Evolutionary conservation across 2,888 invertebrate species (phyloP).

Genomic region (Ceratothoa steindachneri): DNA sequence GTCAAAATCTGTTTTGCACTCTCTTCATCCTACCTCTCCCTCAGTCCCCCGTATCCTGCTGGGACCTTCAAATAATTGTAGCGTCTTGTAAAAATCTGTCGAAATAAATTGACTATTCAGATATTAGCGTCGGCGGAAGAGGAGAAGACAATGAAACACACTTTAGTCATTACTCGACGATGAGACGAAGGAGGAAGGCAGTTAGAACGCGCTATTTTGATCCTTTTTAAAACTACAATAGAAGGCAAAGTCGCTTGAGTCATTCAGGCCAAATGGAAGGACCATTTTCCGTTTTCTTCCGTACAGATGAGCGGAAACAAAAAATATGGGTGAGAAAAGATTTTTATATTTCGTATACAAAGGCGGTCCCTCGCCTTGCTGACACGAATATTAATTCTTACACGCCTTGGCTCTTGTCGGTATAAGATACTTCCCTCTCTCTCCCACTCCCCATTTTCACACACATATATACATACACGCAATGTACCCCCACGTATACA

Average conservation of each 20-base stretch:
- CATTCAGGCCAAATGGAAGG: not conserved
- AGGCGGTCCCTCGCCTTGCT: not conserved
- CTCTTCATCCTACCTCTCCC: not conserved
- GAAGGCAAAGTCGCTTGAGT: not conserved
- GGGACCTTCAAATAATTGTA: conserved; percentile 9
- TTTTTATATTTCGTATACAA: not conserved
- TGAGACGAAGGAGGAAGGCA: not conserved
- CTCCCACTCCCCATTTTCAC: not conserved
- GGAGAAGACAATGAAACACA: conserved; percentile 9
- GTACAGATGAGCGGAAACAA: conserved; percentile 9
- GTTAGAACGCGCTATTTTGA: not conserved
- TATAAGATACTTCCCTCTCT: too few species aligned
- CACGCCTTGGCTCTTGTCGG: not conserved
- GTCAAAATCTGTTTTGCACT: too few species aligned
- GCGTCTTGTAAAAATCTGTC: conserved; percentile 46
- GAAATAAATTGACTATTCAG: conserved; percentile 48
- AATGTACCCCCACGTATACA: not conserved
- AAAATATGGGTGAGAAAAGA: not conserved
- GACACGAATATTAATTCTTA: conserved; percentile 5
- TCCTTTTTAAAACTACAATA: not conserved
- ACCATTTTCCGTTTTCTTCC: not conserved
- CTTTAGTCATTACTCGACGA: conserved; percentile 13
- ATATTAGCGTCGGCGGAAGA: conserved; percentile 43
- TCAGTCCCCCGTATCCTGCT: not conserved
- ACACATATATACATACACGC: not conserved